Percentiles rank a stretch among this genome's conserved stretches.
Evolutionary conservation across 2,113 vertebrate genomes (phyloP).

Genomic region (Paraplagusia blochii): DNA sequence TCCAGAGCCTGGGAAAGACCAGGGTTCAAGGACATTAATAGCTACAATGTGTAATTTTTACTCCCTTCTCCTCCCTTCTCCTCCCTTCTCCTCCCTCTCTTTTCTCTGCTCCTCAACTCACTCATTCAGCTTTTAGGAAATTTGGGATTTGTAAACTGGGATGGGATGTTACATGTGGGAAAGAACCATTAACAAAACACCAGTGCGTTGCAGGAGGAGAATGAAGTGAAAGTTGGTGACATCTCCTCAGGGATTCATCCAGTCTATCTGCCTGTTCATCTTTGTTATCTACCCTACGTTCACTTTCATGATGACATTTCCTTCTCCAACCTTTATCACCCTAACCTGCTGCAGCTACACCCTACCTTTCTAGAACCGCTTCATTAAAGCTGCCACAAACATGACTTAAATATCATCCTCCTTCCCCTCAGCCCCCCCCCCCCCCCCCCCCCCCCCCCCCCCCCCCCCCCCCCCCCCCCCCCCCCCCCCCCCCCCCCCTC

Average conservation of each 20-base stretch:
- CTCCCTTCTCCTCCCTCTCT: slow-evolving; percentile 57
- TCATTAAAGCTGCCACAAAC: slow-evolving; percentile 54
- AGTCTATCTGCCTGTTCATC: too few relatives aligned
- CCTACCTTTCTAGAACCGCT: slow-evolving; percentile 27
- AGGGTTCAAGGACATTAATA: slow-evolving; percentile 71
- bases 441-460: slow-evolving; percentile 5
- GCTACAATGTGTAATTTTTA: slow-evolving; percentile 68
- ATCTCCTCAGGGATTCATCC: too few relatives aligned
- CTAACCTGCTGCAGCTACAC: neutral
- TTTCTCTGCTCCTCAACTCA: slow-evolving; percentile 47
- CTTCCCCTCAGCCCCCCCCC: slow-evolving; percentile 43
- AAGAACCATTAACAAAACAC: slow-evolving; percentile 52
- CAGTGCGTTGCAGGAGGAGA: slow-evolving; percentile 1
- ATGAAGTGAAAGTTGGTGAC: too few relatives aligned
- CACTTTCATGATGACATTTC: too few relatives aligned
- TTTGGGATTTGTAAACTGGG: slow-evolving; percentile 35
- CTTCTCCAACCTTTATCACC: too few relatives aligned
- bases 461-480: slow-evolving; percentile 44
- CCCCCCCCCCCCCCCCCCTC: slow-evolving; percentile 8
- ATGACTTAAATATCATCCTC: slow-evolving; percentile 56
- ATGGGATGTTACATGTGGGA: slow-evolving; percentile 54
- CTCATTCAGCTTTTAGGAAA: slow-evolving; percentile 61
- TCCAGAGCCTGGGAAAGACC: slow-evolving; percentile 71
- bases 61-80: slow-evolving; percentile 30
- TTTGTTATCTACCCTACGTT: too few relatives aligned